These are phyloP conservation scores for Mimas tiliae DNA, from an alignment of 2,888 invertebrate species.

Conservation along the genomic window DNA sequence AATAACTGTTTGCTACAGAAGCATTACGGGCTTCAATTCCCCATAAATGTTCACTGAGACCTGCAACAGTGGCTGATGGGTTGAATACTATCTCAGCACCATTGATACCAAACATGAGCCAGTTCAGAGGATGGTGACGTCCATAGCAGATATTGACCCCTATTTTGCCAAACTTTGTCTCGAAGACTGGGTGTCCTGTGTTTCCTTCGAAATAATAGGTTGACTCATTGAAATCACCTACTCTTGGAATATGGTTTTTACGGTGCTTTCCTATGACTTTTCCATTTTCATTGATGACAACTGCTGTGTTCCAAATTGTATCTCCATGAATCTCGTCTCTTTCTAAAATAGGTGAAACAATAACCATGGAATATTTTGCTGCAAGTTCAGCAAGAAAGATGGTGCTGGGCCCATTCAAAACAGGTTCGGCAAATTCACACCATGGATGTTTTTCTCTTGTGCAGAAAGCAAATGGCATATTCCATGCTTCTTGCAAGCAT, in stretches of 20 bases:
- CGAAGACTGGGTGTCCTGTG: conserved; percentile 97
- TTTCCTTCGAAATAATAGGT: conserved; percentile 98
- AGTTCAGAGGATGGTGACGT: conserved; percentile 98
- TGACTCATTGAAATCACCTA: conserved; percentile 99
- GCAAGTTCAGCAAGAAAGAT: conserved; percentile 91
- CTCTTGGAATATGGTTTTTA: conserved; percentile 99
- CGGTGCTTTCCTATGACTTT: conserved; percentile 96
- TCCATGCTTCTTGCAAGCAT: conserved; percentile 99
- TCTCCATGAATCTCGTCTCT: conserved; percentile 94
- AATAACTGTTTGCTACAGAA: conserved; percentile 98
- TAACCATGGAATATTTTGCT: conserved; percentile 94
- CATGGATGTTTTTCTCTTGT: conserved; percentile 98
- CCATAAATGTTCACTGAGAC: conserved; percentile 96
- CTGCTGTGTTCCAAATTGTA: conserved; percentile 97
- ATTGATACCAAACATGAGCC: conserved; percentile 99
- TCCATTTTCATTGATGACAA: conserved; percentile 95
- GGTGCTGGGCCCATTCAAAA: conserved; percentile 93
- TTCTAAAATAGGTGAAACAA: conserved; percentile 97
- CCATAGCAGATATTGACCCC: conserved; percentile 99
- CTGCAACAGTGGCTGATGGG: conserved; percentile 96
- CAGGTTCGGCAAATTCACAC: conserved; percentile 98
- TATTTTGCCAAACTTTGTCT: conserved; percentile 94
- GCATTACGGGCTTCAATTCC: conserved; percentile 97
- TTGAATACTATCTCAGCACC: conserved; percentile 99
- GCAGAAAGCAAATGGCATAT: conserved; percentile 99